These are phyloP conservation scores for Dryas iulia DNA, from an alignment of 1,140 invertebrate species.

Conservation along the genomic window DNA sequence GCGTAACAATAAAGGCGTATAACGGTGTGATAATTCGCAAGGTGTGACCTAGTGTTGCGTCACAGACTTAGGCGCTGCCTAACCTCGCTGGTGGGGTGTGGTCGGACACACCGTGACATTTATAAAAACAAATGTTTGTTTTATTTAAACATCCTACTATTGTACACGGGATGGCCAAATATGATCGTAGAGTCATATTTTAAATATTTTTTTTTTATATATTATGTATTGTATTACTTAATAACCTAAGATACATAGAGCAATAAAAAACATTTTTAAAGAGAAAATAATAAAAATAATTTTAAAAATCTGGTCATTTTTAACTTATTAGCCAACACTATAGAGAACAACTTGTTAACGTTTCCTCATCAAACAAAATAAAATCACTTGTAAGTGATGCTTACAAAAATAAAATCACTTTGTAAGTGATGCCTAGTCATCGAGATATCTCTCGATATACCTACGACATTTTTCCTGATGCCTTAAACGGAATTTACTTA, in stretches of 20 bases:
- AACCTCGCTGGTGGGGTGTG: conserved; percentile 34
- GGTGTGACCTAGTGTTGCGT: conserved; percentile 37
- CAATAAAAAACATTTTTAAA: too few relatives aligned
- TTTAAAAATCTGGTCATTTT: too few relatives aligned
- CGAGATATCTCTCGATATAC: too few relatives aligned
- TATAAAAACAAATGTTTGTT: conserved; percentile 8
- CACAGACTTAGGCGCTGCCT: conserved; percentile 33
- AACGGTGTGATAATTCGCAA: conserved; percentile 29
- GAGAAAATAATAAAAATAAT: too few relatives aligned
- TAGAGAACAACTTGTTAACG: background rate
- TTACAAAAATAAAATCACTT: background rate
- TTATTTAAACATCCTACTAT: conserved; percentile 3
- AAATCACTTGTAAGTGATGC: too few relatives aligned
- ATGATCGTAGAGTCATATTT: too few relatives aligned
- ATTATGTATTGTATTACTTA: too few relatives aligned
- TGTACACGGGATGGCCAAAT: background rate
- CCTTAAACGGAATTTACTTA: background rate
- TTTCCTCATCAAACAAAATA: background rate
- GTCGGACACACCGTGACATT: conserved; percentile 21
- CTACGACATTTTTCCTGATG: background rate
- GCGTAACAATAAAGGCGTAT: conserved; percentile 19
- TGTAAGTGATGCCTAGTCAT: background rate
- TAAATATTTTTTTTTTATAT: too few relatives aligned
- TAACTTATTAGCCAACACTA: background rate
- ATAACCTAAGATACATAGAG: too few relatives aligned